phyloP scores from a whole-genome alignment of 2,888 invertebrate genomes.

The Craniophora ligustri region DNA sequence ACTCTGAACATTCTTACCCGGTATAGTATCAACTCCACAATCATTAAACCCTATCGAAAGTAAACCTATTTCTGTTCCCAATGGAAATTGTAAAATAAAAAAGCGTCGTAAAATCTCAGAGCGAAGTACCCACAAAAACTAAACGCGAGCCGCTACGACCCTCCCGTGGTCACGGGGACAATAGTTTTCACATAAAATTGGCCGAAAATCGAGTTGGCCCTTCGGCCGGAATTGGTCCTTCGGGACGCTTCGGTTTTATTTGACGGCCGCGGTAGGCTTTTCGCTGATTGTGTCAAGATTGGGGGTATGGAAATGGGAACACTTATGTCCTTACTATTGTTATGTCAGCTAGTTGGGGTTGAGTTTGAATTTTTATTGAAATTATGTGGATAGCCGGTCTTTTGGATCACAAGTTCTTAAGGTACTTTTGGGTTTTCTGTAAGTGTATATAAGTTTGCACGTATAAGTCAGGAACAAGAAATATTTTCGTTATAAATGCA shows the following conservation, averaged over 20 bases:
- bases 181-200: conserved; percentile 54
- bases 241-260: conserved; percentile 50
- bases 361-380: too few relatives aligned
- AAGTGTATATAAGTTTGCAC: too few relatives aligned
- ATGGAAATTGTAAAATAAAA: conserved; percentile 49
- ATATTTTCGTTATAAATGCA: too few relatives aligned
- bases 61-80: conserved; percentile 22
- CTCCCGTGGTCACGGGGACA: conserved; percentile 23
- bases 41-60: conserved; percentile 34
- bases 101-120: conserved; percentile 40
- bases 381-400: not conserved
- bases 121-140: conserved; percentile 12
- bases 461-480: too few relatives aligned
- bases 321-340: conserved; percentile 37
- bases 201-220: conserved; percentile 31
- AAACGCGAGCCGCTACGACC: conserved; percentile 16
- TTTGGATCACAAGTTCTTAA: too few relatives aligned
- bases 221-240: conserved; percentile 36
- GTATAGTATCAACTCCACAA: conserved; percentile 23
- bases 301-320: conserved; percentile 47
- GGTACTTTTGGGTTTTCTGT: too few relatives aligned
- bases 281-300: conserved; percentile 56
- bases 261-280: conserved; percentile 43
- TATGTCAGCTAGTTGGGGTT: conserved; percentile 22
- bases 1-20: conserved; percentile 8